Percentiles rank a stretch among this genome's conserved stretches.
Evolutionary conservation across 2,797 vertebrate genomes (phyloP).

Genomic region (Alauda arvensis): DNA sequence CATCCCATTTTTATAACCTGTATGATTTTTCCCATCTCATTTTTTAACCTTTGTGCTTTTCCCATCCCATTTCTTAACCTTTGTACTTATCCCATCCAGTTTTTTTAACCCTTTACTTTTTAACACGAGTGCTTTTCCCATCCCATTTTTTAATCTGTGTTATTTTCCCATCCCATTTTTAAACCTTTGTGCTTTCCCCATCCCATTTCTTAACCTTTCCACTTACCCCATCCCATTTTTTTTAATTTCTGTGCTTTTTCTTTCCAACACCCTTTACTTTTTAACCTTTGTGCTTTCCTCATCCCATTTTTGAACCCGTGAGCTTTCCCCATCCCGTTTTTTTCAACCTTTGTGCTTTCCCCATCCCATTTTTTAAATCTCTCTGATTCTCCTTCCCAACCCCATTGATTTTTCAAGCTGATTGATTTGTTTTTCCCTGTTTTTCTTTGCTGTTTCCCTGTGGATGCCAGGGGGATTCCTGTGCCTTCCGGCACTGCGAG

Average conservation of each 20-base stretch:
- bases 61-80: too few relatives aligned
- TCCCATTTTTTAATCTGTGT: too few relatives aligned
- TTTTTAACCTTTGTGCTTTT: too few relatives aligned
- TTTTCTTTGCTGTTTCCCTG: neutral
- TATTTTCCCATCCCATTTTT: too few relatives aligned
- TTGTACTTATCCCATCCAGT: too few relatives aligned
- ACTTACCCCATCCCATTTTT: too few relatives aligned
- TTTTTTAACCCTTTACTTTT: too few relatives aligned
- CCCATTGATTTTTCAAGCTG: too few relatives aligned
- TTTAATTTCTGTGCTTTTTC: neutral
- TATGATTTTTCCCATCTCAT: too few relatives aligned
- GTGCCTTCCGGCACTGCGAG: conserved; percentile 91
- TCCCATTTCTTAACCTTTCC: neutral
- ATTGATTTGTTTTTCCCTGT: neutral
- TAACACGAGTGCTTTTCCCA: too few relatives aligned
- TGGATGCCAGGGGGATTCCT: conserved; percentile 83
- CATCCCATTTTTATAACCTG: too few relatives aligned
- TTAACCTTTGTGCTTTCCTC: neutral
- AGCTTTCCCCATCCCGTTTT: neutral
- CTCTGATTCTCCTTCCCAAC: neutral
- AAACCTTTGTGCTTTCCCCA: neutral
- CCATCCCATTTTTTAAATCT: neutral
- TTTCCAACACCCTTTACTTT: too few relatives aligned
- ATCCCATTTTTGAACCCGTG: neutral
- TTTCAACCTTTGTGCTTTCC: neutral